phyloP scores from a whole-genome alignment of 2,888 invertebrate genomes.

The Hypercompe scribonia region DNA sequence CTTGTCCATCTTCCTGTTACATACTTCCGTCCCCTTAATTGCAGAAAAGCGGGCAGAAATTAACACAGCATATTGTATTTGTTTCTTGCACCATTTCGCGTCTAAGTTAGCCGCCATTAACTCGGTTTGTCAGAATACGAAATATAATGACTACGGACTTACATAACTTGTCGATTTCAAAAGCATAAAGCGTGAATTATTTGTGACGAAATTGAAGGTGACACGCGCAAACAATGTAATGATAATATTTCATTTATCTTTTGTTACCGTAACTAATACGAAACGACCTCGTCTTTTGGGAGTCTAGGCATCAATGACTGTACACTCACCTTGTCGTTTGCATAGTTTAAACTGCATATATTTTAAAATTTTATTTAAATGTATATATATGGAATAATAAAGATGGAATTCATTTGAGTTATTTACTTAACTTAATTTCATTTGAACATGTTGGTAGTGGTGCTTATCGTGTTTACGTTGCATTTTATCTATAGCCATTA shows the following conservation, averaged over 20 bases:
- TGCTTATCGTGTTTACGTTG: no score
- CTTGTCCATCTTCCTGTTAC: no score
- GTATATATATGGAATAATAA: no score
- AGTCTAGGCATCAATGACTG: not conserved
- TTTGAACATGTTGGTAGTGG: no score
- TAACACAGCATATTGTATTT: no score
- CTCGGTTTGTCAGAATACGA: not conserved
- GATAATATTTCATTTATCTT: slow-evolving; percentile 1
- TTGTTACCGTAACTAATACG: slow-evolving; percentile 1
- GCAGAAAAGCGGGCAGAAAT: no score
- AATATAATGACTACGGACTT: not conserved
- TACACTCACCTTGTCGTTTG: not conserved
- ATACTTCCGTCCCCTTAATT: no score
- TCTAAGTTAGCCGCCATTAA: not conserved
- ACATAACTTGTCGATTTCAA: not conserved
- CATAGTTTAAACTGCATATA: not conserved
- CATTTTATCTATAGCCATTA: no score
- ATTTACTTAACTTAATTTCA: no score
- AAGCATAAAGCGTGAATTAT: slow-evolving; percentile 9
- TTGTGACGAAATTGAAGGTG: slow-evolving; percentile 16
- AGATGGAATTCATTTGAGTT: no score
- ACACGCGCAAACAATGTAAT: slow-evolving; percentile 3
- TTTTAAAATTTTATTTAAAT: no score
- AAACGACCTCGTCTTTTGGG: slow-evolving; percentile 1
- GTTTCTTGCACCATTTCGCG: not conserved